Conservation (phyloP, 2,113 vertebrate genomes). For the Phainopepla nitens region DNA sequence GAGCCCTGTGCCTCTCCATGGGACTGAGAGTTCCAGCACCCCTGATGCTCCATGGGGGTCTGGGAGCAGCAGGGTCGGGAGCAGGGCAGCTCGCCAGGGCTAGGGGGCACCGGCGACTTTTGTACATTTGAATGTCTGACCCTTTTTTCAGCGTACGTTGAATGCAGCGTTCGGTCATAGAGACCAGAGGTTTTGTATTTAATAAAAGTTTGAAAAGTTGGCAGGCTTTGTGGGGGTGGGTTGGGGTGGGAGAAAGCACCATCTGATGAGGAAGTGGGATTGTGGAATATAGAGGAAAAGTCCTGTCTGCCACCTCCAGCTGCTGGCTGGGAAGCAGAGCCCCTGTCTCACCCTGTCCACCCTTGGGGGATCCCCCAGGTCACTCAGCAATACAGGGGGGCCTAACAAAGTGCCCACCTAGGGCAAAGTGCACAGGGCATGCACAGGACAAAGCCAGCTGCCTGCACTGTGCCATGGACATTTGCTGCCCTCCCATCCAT, state of each 20-base stretch:
- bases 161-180: constrained; percentile 56
- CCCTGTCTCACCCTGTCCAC: not conserved
- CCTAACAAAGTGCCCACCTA: not conserved
- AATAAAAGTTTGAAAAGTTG: constrained; percentile 68
- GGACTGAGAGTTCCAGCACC: not conserved
- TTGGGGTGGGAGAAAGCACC: not conserved
- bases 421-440: not conserved
- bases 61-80: not conserved
- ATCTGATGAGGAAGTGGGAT: not conserved
- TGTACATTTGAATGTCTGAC: constrained; percentile 73
- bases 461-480: not conserved
- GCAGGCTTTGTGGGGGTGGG: not conserved
- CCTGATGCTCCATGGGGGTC: not conserved
- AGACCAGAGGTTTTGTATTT: constrained; percentile 69
- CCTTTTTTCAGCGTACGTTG: constrained; percentile 68
- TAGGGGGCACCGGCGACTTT: constrained; percentile 30
- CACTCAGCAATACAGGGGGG: not conserved
- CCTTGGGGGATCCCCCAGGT: not conserved
- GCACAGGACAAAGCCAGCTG: not conserved
- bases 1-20: not conserved
- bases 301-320: not conserved
- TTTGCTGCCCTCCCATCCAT: rapidly evolving
- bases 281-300: not conserved
- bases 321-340: not conserved
- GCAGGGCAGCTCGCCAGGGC: not conserved